Evolutionary conservation across 2,113 vertebrate species (phyloP), one percentile per base, ranked within the genome.

Genomic region (Entelurus aequoreus): DNA sequence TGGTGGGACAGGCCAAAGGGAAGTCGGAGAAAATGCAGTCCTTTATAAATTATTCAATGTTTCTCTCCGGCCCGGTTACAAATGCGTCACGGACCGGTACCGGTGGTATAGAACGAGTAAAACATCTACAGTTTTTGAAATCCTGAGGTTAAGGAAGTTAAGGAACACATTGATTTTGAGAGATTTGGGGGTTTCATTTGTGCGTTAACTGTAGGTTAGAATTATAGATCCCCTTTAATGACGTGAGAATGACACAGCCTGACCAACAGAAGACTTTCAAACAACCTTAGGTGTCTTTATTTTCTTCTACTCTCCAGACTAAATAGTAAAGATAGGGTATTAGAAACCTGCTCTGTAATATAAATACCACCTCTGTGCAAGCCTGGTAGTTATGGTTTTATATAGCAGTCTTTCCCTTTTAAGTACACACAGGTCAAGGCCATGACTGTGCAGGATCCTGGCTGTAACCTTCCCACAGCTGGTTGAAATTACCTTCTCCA

Each of bases 261-360:
- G 81, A 83, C 78, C 80, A 62, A 85, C 80, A 79, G 68, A 76
- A 80, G 83, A 87, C 84, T 86, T 87, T 84, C 71, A 80, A 78
- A 63, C 75, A 69, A 78, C 65, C 64, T 65, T 66, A 57, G 72
- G 60, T 52, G 60, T 62, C 60, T 66, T 72, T 76, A 71, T 61
- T 48, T 57, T 68, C 54, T 60, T 68, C 69, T 13, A 44, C 8
- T 2, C 21, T 50, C 62, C 51, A 64, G 38, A 21, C 13, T 50
- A 60, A 65, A 52, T 49, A 40, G 44, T 46, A 54, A 53, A 56
- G 63, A 47, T 0, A 74, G 69, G 65, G 58, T 68, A 84, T 80
- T 77, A 76, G 80, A 48, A 60, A 66, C 47, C 74, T 57, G 52
- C 58, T 77, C 82, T 79, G 71, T 77, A 71, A 79, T 75, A 86